These are phyloP conservation scores for Megamerina dolium DNA, from an alignment of 2,888 invertebrate genomes.

Conservation along the genomic window DNA sequence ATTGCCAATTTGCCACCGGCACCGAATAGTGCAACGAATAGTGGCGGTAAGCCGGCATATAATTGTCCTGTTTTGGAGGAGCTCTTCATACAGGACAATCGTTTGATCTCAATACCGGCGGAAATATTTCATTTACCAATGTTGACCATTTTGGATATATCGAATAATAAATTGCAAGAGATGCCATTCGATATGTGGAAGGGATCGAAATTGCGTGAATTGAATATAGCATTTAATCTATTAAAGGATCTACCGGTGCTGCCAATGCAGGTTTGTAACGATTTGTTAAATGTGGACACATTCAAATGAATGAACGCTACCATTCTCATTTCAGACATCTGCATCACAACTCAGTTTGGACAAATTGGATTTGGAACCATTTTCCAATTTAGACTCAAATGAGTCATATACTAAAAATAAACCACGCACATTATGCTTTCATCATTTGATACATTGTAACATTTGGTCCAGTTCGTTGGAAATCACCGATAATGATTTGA, in stretches of 20 bases:
- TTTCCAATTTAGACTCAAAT: constrained; percentile 30
- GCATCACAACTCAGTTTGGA: constrained; percentile 40
- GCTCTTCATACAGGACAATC: constrained; percentile 86
- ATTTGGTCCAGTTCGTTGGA: constrained; percentile 66
- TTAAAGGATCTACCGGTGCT: constrained; percentile 66
- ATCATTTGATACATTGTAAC: constrained; percentile 67
- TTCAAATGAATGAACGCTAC: too few species aligned
- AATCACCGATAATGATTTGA: constrained; percentile 60
- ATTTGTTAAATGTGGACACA: too few species aligned
- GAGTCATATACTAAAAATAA: constrained; percentile 25
- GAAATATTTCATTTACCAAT: constrained; percentile 75
- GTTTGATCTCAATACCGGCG: constrained; percentile 74
- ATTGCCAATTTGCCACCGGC: constrained; percentile 65
- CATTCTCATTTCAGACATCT: constrained; percentile 36
- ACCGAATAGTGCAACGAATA: constrained; percentile 26
- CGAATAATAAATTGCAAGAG: constrained; percentile 83
- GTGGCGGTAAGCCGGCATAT: constrained; percentile 44
- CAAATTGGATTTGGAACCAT: constrained; percentile 38
- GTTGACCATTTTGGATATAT: constrained; percentile 79
- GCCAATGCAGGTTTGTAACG: constrained; percentile 35
- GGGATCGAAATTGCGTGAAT: constrained; percentile 76
- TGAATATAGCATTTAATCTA: constrained; percentile 85
- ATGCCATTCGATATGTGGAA: constrained; percentile 83
- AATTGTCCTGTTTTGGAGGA: constrained; percentile 80
- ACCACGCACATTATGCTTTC: constrained; percentile 33